Evolutionary conservation across 2,888 invertebrate species (phyloP).

Genomic region (Gymnosoma rotundatum): DNA sequence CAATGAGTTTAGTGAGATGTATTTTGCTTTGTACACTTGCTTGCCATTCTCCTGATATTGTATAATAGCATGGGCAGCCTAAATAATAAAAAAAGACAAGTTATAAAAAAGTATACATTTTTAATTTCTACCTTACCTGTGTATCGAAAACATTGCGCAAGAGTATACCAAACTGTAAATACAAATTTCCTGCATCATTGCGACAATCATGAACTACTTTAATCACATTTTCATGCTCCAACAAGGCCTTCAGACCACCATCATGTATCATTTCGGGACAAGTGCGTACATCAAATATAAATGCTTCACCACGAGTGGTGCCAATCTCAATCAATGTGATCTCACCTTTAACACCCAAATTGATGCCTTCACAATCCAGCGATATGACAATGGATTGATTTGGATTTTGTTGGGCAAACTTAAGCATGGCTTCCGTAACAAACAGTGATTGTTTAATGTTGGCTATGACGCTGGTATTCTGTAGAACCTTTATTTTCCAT

Average conservation of each 20-base stretch:
- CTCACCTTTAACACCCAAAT: conserved; percentile 93
- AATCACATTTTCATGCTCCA: conserved; percentile 91
- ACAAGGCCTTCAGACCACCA: conserved; percentile 89
- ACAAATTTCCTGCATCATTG: conserved; percentile 94
- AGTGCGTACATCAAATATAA: conserved; percentile 93
- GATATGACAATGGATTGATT: conserved; percentile 87
- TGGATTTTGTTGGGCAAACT: conserved; percentile 83
- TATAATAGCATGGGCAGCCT: conserved; percentile 94
- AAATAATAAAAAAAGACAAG: background rate
- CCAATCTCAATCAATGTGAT: conserved; percentile 93
- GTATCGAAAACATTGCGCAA: conserved; percentile 95
- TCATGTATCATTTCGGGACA: conserved; percentile 90
- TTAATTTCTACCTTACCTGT: conserved; percentile 83
- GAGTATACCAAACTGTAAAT: conserved; percentile 92
- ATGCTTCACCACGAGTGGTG: conserved; percentile 91
- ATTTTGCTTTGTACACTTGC: conserved; percentile 97
- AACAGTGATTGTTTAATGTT: conserved; percentile 90
- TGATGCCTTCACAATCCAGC: conserved; percentile 96
- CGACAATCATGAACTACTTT: conserved; percentile 97
- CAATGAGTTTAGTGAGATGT: conserved; percentile 94
- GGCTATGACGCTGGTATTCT: conserved; percentile 91
- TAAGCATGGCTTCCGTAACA: conserved; percentile 89
- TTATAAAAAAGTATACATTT: background rate
- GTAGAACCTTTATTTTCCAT: conserved; percentile 91
- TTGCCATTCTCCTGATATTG: conserved; percentile 94